phyloP scores from a whole-genome alignment of 2,888 invertebrate genomes.

The Drosophila imparisetae region DNA sequence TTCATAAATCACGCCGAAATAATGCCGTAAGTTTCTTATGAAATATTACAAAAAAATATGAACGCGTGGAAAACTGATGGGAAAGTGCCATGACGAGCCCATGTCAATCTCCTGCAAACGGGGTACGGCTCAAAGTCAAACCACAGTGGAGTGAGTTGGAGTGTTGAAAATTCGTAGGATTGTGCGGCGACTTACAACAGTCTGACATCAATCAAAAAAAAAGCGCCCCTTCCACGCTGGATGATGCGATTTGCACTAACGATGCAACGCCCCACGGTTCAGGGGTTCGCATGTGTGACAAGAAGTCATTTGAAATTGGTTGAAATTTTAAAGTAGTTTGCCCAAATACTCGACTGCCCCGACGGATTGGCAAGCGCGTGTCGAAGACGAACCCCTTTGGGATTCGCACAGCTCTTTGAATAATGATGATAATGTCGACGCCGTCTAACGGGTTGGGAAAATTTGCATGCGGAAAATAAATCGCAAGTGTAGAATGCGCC shows the following conservation, averaged over 20 bases:
- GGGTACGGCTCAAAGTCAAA: slow-evolving; percentile 71
- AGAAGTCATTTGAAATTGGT: slow-evolving; percentile 78
- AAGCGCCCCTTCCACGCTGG: slow-evolving; percentile 34
- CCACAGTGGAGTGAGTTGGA: slow-evolving; percentile 67
- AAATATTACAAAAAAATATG: slow-evolving; percentile 70
- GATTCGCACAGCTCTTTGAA: slow-evolving; percentile 70
- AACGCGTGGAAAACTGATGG: slow-evolving; percentile 61
- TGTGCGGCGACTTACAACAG: slow-evolving; percentile 69
- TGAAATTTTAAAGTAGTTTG: slow-evolving; percentile 79
- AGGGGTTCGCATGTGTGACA: slow-evolving; percentile 60
- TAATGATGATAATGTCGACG: slow-evolving; percentile 74
- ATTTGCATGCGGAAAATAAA: slow-evolving; percentile 75
- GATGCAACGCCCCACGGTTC: slow-evolving; percentile 55
- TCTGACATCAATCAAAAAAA: slow-evolving; percentile 81
- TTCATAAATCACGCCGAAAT: slow-evolving; percentile 64
- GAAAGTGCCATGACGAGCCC: slow-evolving; percentile 32
- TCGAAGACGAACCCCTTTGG: slow-evolving; percentile 63
- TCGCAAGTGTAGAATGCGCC: slow-evolving; percentile 67
- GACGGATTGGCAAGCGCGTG: slow-evolving; percentile 51
- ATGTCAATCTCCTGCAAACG: slow-evolving; percentile 33
- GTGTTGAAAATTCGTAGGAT: slow-evolving; percentile 33
- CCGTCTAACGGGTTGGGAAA: slow-evolving; percentile 42
- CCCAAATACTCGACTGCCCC: slow-evolving; percentile 13
- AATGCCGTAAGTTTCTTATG: slow-evolving; percentile 45
- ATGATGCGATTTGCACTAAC: slow-evolving; percentile 79